phyloP scores from a whole-genome alignment of 2,113 vertebrate species.

The Stercorarius parasiticus region DNA sequence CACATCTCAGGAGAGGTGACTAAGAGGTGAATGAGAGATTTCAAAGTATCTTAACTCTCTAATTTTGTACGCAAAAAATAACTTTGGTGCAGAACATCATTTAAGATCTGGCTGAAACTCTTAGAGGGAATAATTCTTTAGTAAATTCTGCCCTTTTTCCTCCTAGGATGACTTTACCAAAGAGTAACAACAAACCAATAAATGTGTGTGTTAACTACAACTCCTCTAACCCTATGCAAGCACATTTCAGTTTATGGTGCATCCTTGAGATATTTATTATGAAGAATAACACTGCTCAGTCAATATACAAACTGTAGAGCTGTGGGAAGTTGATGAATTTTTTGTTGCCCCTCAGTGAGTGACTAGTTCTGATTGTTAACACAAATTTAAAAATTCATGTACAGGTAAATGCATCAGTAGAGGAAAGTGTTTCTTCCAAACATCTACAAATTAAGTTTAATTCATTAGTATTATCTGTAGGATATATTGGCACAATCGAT shows the following conservation, averaged over 20 bases:
- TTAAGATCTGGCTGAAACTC: not conserved
- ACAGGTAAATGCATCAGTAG: not conserved
- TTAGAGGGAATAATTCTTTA: not conserved
- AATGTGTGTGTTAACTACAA: not conserved
- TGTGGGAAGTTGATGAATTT: not conserved
- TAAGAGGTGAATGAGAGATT: slow-evolving; percentile 63
- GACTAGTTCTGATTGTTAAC: not conserved
- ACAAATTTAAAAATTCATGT: not conserved
- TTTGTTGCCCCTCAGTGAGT: not conserved
- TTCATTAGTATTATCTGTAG: not conserved
- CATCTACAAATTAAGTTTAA: not conserved
- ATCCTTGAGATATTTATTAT: not conserved
- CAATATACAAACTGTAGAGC: not conserved
- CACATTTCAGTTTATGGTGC: not conserved
- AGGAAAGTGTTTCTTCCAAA: not conserved
- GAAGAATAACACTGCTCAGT: not conserved
- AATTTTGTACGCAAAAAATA: slow-evolving; percentile 22
- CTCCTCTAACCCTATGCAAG: not conserved
- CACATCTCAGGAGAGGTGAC: slow-evolving; percentile 53
- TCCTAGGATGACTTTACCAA: not conserved
- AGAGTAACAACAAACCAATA: not conserved
- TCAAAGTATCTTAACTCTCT: slow-evolving; percentile 28
- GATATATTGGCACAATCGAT: not conserved
- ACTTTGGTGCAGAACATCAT: not conserved
- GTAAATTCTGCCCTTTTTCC: not conserved